phyloP scores from a whole-genome alignment of 2,113 vertebrate species.

The Strigops habroptila region DNA sequence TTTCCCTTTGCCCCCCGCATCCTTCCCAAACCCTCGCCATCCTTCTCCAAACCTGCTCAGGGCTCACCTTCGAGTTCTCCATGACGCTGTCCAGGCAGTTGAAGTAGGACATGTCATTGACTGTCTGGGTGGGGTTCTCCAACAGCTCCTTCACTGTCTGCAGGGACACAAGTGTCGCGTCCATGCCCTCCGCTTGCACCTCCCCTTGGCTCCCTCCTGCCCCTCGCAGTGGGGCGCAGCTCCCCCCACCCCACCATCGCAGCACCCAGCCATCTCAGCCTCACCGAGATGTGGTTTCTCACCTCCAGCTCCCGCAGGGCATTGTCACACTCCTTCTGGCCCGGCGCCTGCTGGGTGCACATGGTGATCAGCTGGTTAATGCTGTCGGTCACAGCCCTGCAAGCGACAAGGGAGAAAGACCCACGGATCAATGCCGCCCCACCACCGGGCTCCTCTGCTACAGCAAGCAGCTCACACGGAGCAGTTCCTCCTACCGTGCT shows the following conservation, averaged over 20 bases:
- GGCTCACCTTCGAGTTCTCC: conserved; percentile 95
- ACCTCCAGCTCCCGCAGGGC: conserved; percentile 94
- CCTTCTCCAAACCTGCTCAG: neutral
- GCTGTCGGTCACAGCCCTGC: conserved; percentile 92
- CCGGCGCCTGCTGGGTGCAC: conserved; percentile 95
- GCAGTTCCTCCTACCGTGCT: conserved; percentile 77
- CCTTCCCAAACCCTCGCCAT: neutral
- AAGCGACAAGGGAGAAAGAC: neutral
- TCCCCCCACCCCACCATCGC: neutral
- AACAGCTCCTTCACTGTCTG: conserved; percentile 92
- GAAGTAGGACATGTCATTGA: conserved; percentile 94
- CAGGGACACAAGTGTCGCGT: neutral
- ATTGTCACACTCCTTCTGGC: conserved; percentile 97
- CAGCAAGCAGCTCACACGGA: neutral
- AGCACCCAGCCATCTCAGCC: neutral
- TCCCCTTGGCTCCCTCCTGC: neutral
- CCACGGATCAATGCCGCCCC: neutral
- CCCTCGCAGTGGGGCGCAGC: fast-evolving
- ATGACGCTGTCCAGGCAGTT: conserved; percentile 98
- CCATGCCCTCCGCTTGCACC: neutral
- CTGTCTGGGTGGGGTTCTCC: conserved; percentile 92
- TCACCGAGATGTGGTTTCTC: neutral
- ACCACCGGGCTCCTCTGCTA: neutral
- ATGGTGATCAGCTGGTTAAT: conserved; percentile 99
- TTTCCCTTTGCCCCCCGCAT: neutral